Percentiles rank a stretch among this genome's conserved stretches.
These are phyloP conservation scores for Cuniculus paca DNA, from an alignment of 2,797 vertebrate species.

Conservation along the genomic window DNA sequence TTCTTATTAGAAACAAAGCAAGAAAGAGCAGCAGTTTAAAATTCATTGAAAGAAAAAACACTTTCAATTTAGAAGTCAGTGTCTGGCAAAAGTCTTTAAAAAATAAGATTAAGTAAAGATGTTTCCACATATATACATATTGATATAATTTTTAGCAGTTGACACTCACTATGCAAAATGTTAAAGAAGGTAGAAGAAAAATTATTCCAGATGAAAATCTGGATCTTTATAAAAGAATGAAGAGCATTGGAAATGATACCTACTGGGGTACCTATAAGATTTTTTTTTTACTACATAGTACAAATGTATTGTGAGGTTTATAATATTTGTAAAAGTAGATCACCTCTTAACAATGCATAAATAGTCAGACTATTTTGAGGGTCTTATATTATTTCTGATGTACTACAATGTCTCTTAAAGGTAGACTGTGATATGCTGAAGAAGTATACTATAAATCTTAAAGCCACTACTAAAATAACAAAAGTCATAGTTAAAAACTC, in stretches of 20 bases:
- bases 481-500: neutral
- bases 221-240: neutral
- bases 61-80: neutral
- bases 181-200: neutral
- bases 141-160: conserved; percentile 25
- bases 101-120: conserved; percentile 1
- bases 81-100: neutral
- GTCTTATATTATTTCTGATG: neutral
- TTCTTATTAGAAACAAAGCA: conserved; percentile 30
- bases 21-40: neutral
- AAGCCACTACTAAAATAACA: neutral
- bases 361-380: neutral
- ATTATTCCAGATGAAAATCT: neutral
- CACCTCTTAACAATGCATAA: neutral
- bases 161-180: neutral
- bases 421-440: neutral
- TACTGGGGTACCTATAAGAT: neutral
- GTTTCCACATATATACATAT: neutral
- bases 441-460: neutral
- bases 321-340: conserved; percentile 26
- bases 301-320: neutral
- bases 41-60: neutral
- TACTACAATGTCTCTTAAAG: neutral
- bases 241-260: neutral
- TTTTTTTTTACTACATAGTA: neutral